Evolutionary conservation across 2,888 invertebrate species (phyloP).

Genomic region (Drosophila mimica): DNA sequence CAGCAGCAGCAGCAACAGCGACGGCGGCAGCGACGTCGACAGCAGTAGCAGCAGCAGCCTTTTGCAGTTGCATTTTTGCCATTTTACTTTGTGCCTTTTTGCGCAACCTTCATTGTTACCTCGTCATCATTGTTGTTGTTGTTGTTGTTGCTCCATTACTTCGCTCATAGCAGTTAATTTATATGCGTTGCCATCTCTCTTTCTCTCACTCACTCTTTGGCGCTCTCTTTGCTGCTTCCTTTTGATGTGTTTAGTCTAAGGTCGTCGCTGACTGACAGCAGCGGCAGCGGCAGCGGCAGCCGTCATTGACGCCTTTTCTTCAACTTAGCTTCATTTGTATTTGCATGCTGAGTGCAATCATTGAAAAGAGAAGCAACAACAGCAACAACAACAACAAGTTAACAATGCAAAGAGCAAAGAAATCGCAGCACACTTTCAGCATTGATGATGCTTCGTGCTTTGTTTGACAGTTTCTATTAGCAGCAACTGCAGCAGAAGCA

Average conservation of each 20-base stretch:
- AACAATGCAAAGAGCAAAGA: conserved; percentile 35
- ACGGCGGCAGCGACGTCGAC: conserved; percentile 24
- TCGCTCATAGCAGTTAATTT: conserved; percentile 75
- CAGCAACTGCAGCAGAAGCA: conserved; percentile 16
- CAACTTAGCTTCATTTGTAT: conserved; percentile 63
- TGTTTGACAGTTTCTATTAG: conserved; percentile 75
- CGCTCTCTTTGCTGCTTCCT: conserved; percentile 52
- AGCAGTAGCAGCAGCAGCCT: conserved; percentile 23
- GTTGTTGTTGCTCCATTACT: conserved; percentile 68
- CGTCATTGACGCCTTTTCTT: conserved; percentile 76
- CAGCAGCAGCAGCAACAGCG: conserved; percentile 34
- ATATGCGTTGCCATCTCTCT: conserved; percentile 71
- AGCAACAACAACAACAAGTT: conserved; percentile 11
- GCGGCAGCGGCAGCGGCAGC: conserved; percentile 21
- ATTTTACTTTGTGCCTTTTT: conserved; percentile 72
- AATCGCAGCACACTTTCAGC: conserved; percentile 71
- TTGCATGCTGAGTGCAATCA: conserved; percentile 47
- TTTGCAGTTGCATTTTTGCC: conserved; percentile 50
- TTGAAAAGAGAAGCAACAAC: conserved; percentile 39
- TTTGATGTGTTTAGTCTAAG: conserved; percentile 56
- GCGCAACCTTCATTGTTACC: conserved; percentile 54
- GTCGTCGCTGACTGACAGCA: conserved; percentile 51
- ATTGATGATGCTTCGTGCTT: conserved; percentile 64
- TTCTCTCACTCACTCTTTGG: conserved; percentile 13
- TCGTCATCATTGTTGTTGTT: conserved; percentile 31